Evolutionary conservation across 2,888 invertebrate genomes (phyloP).

Genomic region (Parnassius glacialis): DNA sequence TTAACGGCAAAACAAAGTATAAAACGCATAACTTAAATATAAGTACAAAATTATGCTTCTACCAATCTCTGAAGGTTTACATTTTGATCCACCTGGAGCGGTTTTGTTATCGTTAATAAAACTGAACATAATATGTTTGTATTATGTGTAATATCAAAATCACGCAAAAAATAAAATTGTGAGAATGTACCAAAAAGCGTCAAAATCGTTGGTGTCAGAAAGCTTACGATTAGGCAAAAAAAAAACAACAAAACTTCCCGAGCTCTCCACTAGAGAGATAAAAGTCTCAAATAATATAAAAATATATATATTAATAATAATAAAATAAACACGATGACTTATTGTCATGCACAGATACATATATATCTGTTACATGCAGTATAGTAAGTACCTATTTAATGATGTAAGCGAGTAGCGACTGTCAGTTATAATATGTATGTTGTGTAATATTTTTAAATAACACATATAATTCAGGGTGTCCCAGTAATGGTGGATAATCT

Average conservation of each 20-base stretch:
- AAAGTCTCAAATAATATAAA: slow-evolving; percentile 44
- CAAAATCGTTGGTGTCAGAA: slow-evolving; percentile 64
- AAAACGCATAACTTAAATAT: background rate
- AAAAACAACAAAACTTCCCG: slow-evolving; percentile 63
- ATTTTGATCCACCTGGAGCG: background rate
- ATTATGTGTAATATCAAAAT: slow-evolving; percentile 32
- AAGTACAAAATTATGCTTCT: background rate
- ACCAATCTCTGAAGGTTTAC: background rate
- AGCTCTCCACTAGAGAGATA: slow-evolving; percentile 80
- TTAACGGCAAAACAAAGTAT: too few species aligned
- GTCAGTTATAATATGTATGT: slow-evolving; percentile 15
- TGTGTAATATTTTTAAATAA: slow-evolving; percentile 3
- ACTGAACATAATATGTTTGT: too few species aligned
- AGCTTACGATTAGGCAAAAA: slow-evolving; percentile 54
- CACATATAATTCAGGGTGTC: slow-evolving; percentile 3
- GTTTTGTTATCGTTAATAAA: background rate
- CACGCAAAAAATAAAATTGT: slow-evolving; percentile 28
- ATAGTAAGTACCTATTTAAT: slow-evolving; percentile 22
- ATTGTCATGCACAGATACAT: slow-evolving; percentile 63
- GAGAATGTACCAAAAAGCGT: slow-evolving; percentile 40
- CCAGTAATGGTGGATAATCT: too few species aligned
- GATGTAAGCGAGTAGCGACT: slow-evolving; percentile 15
- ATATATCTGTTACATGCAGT: slow-evolving; percentile 70
- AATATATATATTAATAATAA: slow-evolving; percentile 47
- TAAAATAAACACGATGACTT: slow-evolving; percentile 48